Percentiles rank a stretch among this genome's conserved stretches.
Conservation (phyloP, 2,888 invertebrate genomes). For the Eilema griseolum region DNA sequence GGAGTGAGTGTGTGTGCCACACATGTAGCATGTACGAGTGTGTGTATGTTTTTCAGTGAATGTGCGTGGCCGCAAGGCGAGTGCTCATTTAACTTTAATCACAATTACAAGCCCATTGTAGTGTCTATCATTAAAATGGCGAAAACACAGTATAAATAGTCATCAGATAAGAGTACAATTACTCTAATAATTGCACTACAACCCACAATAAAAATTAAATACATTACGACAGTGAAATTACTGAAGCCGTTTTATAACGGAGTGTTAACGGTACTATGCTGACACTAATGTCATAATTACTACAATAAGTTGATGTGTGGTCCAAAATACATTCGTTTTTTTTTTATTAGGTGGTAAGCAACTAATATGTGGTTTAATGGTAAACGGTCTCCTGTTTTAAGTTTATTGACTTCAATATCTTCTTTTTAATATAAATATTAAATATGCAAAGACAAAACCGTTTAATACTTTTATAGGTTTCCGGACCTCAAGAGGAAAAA, state of each 20-base stretch:
- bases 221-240: constrained; percentile 4
- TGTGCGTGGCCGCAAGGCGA: background rate
- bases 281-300: constrained; percentile 9
- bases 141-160: background rate
- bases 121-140: constrained; percentile 3
- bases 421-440: too few relatives aligned
- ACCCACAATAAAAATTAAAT: constrained; percentile 2
- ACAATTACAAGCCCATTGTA: background rate
- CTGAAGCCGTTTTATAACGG: constrained; percentile 17
- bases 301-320: background rate
- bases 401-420: too few relatives aligned
- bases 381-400: too few relatives aligned
- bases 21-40: too few relatives aligned
- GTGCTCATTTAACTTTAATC: constrained; percentile 9
- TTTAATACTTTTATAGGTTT: too few relatives aligned
- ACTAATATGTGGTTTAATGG: background rate
- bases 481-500: too few relatives aligned
- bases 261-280: background rate
- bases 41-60: background rate
- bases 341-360: background rate
- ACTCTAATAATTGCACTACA: background rate
- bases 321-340: background rate
- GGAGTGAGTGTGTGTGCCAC: background rate
- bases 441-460: too few relatives aligned
- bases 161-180: constrained; percentile 8